Evolutionary conservation across 2,113 vertebrate genomes (phyloP), one percentile per base, ranked within the genome.

Genomic region (Herpetotheres cachinnans): DNA sequence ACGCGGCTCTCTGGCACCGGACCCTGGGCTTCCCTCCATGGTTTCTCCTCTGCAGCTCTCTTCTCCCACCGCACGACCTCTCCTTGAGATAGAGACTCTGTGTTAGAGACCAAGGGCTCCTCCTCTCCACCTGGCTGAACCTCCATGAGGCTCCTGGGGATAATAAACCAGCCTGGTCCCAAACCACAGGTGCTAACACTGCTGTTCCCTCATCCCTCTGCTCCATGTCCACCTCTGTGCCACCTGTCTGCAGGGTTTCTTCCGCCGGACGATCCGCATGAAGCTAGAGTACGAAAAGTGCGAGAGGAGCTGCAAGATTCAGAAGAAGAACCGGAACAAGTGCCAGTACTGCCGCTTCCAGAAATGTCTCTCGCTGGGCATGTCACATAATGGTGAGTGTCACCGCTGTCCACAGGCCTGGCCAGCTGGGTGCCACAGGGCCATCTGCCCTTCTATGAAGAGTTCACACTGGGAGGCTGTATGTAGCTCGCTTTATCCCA

Each of bases 331-430:
- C 97, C 97, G 99, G 49, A 99, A 99, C 96, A 99, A 99, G 98
- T 99, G 99, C 98, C 99, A 99, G 98, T 99, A 99, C 97, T 99
- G 99, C 98, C 99, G 99, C 93, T 99, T 99, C 98, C 99, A 99
- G 98, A 99, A 99, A 98, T 99, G 99, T 98, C 98, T 99, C 97
- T 98, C 98, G 0, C 98, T 99, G 95, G 99, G 99, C 98, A 99
- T 99, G 99, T 99, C 99, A 1, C 99, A 99, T 50, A 99, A 99
- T 0, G 99, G 99, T 99, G 97, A 99, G 99, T 17, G 79, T 16
- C 73, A 30, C 74, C 27, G 12, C 56, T 55, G 56, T 7, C 65
- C 47, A 1, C 46, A 14, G 44, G 17, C 38, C n/a, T 20, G 63
- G 52, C 63, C 4, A 0, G 16, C 55, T 38, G 4, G 25, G 26